Evolutionary conservation across 2,888 invertebrate species (phyloP), one percentile per base, ranked within the genome.

Genomic region (Kryphioiulus occultus): DNA sequence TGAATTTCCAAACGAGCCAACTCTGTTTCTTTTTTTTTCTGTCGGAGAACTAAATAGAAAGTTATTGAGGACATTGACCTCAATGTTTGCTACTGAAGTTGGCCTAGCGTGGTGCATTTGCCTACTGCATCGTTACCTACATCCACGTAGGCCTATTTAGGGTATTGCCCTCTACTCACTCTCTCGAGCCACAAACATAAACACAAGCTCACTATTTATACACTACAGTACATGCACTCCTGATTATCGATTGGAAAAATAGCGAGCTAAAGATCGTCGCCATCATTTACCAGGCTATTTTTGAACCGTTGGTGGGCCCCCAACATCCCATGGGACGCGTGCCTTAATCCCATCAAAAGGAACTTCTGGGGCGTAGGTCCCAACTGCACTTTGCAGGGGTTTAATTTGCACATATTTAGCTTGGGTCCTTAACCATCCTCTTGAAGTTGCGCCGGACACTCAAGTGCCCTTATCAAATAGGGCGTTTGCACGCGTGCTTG

Each of bases 121-220:
- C 68, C 68, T 68, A 68, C 68, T 68, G 68, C 68, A 68, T 68
- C 68, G 68, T 68, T 68, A 68, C 68, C 68, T 68, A 68, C 68
- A 68, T 68, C 68, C 68, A 68, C 68, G 68, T 68, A 68, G 26
- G 68, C 26, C 68, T 68, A 68, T 68, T 68, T 68, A 68, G 68
- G 68, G 68, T 68, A 68, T 68, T 68, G 68, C 68, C 68, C 68
- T 68, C 68, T 26, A 68, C 68, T 68, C 68, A 68, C 26, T 68
- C 53, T 53, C 68, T 68, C 26, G 68, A 68, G 68, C 26, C 26
- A 26, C 68, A 68, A 68, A 68, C 68, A 26, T 68, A 68, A 68
- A 68, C 68, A 68, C 68, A 68, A 5, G 68, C 10, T 68, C 68
- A 68, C 68, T 26, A 68, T 68, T 68, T 68, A 68, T 68, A 26